Evolutionary conservation across 1,140 invertebrate species (phyloP).

Genomic region (Paraescarpia echinospica): DNA sequence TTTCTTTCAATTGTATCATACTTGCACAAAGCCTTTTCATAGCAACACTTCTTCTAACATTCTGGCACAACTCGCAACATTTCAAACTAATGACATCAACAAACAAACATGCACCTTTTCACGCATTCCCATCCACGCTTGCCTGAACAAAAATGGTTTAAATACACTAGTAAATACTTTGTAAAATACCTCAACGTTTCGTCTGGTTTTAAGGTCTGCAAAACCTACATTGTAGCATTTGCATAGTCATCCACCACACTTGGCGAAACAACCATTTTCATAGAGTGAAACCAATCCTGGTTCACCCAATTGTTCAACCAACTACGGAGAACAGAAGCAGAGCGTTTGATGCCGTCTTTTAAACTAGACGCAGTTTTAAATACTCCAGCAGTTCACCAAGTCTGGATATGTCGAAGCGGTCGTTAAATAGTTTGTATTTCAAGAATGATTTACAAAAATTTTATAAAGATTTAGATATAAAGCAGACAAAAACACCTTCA

Average conservation of each 20-base stretch:
- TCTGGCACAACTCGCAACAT: neutral
- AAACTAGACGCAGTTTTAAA: neutral
- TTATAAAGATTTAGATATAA: neutral
- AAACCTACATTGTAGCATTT: constrained; percentile 6
- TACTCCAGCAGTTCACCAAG: neutral
- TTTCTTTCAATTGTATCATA: neutral
- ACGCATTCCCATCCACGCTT: neutral
- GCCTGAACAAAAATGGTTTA: neutral
- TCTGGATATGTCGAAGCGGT: neutral
- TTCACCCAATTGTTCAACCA: too few relatives aligned
- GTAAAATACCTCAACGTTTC: neutral
- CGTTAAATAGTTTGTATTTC: neutral
- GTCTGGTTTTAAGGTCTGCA: neutral
- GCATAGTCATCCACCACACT: neutral
- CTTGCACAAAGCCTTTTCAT: neutral
- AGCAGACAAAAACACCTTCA: neutral
- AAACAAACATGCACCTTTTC: neutral
- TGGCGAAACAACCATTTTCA: neutral
- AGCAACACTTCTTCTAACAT: neutral
- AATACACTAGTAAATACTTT: neutral
- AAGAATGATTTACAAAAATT: neutral
- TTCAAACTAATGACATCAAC: neutral
- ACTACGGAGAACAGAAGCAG: too few relatives aligned
- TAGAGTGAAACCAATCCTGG: neutral
- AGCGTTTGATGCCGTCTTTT: neutral